These are phyloP conservation scores for Gymnogyps californianus DNA, from an alignment of 2,113 vertebrate genomes.

Conservation along the genomic window DNA sequence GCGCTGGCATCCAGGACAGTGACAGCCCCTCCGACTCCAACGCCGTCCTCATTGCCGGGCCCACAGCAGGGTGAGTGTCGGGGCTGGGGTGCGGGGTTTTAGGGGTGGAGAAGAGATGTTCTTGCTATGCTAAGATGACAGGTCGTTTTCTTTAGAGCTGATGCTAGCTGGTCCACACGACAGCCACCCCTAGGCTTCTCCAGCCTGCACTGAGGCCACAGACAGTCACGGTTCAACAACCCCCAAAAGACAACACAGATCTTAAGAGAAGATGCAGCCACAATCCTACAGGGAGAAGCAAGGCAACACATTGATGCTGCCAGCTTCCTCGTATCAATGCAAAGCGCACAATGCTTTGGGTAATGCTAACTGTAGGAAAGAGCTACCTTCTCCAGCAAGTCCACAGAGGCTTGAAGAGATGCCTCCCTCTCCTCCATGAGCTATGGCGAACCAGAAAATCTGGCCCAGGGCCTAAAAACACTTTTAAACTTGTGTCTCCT, in stretches of 20 bases:
- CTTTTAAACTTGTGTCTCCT: constrained; percentile 14
- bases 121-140: not conserved
- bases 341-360: not conserved
- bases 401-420: not conserved
- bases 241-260: not conserved
- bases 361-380: not conserved
- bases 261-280: not conserved
- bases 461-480: constrained; percentile 34
- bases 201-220: not conserved
- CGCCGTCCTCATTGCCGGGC: accelerated
- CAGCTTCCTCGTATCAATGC: not conserved
- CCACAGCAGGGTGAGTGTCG: not conserved
- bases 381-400: not conserved
- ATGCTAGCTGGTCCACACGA: not conserved
- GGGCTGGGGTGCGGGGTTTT: not conserved
- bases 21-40: not conserved
- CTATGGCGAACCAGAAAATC: not conserved
- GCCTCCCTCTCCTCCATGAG: not conserved
- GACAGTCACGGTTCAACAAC: not conserved
- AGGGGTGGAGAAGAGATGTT: not conserved
- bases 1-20: not conserved
- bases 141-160: not conserved
- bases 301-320: not conserved
- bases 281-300: not conserved
- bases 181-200: not conserved